phyloP scores from a whole-genome alignment of 2,797 vertebrate species.

The Sciaenops ocellatus region DNA sequence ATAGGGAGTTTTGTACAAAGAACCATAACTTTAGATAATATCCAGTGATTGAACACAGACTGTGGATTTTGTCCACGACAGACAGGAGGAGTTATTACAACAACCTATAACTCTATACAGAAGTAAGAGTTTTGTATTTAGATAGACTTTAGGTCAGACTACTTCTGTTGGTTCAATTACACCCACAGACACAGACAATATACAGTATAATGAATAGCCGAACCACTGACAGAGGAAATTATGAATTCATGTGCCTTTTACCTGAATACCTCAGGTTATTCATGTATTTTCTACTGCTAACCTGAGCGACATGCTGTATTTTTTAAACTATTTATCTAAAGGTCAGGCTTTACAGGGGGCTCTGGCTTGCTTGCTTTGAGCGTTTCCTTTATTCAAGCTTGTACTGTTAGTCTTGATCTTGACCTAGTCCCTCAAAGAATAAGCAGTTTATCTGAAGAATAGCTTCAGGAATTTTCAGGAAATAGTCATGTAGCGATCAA shows the following conservation, averaged over 20 bases:
- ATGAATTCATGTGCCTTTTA: slow-evolving; percentile 9
- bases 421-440: slow-evolving; percentile 21
- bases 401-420: slow-evolving; percentile 37
- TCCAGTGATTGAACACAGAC: background rate
- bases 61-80: background rate
- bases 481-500: slow-evolving; percentile 3
- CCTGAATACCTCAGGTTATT: slow-evolving; percentile 6
- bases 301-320: slow-evolving; percentile 23
- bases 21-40: background rate
- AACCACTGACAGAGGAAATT: slow-evolving; percentile 23
- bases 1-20: background rate
- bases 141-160: slow-evolving; percentile 11
- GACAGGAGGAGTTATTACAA: slow-evolving; percentile 2
- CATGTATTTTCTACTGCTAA: slow-evolving; percentile 22
- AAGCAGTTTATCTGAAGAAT: slow-evolving; percentile 7
- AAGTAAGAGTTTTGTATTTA: slow-evolving; percentile 4
- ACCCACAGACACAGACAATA: slow-evolving; percentile 16
- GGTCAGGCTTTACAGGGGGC: slow-evolving; percentile 28
- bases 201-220: slow-evolving; percentile 17
- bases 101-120: background rate
- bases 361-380: background rate
- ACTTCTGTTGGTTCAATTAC: slow-evolving; percentile 2
- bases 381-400: slow-evolving; percentile 35
- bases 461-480: slow-evolving; percentile 3
- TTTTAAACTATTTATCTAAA: slow-evolving; percentile 45